Base-by-base conservation (phyloP, 2,888 invertebrate species). In the Lepidochrysops patricia region DNA sequence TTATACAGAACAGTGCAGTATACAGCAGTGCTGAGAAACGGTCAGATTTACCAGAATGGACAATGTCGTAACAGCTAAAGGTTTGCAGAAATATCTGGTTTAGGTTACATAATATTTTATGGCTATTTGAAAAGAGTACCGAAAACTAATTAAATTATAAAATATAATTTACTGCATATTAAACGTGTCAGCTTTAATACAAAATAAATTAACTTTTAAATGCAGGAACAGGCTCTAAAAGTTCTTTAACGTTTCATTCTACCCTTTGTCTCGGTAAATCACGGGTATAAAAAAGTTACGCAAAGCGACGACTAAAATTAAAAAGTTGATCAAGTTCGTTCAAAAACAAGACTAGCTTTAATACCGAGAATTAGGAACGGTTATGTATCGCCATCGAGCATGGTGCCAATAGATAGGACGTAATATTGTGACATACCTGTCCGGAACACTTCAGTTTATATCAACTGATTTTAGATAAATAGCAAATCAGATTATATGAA, bases 281-380 rank as follows among this genome's bases (percentile, higher is more conserved):
- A 54, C 29, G 32, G 27, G 19, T 35, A 60, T 60, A 56, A 63
- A 61, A 60, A 48, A 59, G 58, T 64, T 63, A 62, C 62, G 61
- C 50, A 62, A 58, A 54, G 15, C 19, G 4, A 32, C 56, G 57
- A 58, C 57, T 60, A 60, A 60, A 50, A 60, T 58, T 50, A 62
- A 63, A 67, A 69, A 60, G 61, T 67, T 62, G 63, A 67, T 67
- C 67, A 64, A 65, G 66, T 61, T 62, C 63, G 60, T 63, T 66
- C 60, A 66, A 65, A 67, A 68, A 67, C 68, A 61, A 62, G 62
- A 63, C 63, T 54, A 56, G 35, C 56, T 62, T 63, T 52, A 61
- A 35, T 63, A 62, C 62, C 58, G 49, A 61, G 65, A 64, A 67
- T 68, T 63, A 64, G 63, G 60, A 60, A 61, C 62, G 62, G 58